Base-by-base conservation (phyloP, 2,888 invertebrate species). In the Chrysomela aeneicollis region DNA sequence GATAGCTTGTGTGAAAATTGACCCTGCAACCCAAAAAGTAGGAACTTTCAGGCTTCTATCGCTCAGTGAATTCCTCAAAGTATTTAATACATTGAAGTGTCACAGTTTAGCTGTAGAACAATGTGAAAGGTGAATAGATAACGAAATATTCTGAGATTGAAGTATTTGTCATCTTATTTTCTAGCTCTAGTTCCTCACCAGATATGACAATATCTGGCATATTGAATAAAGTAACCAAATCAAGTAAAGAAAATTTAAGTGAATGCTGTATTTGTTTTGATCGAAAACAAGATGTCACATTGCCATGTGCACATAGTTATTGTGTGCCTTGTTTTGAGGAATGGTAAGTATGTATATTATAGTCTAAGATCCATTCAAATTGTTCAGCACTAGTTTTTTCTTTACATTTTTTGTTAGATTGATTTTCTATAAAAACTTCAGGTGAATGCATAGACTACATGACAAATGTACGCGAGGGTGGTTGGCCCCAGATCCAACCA, bases 221-320 rank as follows among this genome's bases (percentile, higher is more conserved):
- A 32, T 77, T 84, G 73, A 77, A 82, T 57, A 77, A 82, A 61
- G 53, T 72, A 6, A 50, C 57, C 18, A 65, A 53, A 21, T n/a
- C 66, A 15, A 77, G 82, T n/a, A 77, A 78, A 17, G 75, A 77
- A 2, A 69, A 60, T 10, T 50, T 61, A 26, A 74, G 84, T 55
- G 90, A 90, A 76, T 92, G 91, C 75, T 89, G 89, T 75, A 91
- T 92, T 73, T 92, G 92, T 78, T 86, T 91, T 81, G 91, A 92
- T 76, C 82, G 89, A 60, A 86, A 86, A 74, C 88, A 89, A 0
- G 89, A 90, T 77, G 85, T 90, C 26, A 87, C 88, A 67, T 81
- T 92, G 67, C 89, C 90, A 1, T 92, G 92, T 79, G 84, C 89
- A 1, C 92, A 92, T 78, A 87, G 86, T 73, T 92, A 89, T 80